Percentiles rank a stretch among this genome's conserved stretches.
phyloP scores from a whole-genome alignment of 2,888 invertebrate genomes.

The Tineola bisselliella region DNA sequence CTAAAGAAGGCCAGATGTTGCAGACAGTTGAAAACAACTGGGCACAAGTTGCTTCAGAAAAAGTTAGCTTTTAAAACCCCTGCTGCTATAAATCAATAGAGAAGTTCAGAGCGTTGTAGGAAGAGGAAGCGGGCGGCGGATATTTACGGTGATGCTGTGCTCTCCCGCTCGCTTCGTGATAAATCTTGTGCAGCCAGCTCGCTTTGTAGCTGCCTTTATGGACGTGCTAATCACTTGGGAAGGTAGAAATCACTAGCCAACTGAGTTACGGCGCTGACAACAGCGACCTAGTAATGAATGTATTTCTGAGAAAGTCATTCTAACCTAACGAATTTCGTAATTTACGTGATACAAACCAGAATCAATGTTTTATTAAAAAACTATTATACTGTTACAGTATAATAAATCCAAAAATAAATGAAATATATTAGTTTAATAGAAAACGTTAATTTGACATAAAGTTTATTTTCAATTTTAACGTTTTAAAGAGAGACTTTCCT shows the following conservation, averaged over 20 bases:
- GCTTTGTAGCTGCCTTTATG: slow-evolving; percentile 46
- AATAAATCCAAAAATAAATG: too few species aligned
- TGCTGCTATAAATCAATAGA: slow-evolving; percentile 57
- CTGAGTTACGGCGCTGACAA: slow-evolving; percentile 19
- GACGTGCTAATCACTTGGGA: slow-evolving; percentile 37
- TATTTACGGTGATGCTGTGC: slow-evolving; percentile 53
- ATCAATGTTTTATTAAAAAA: background rate
- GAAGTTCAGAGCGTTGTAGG: slow-evolving; percentile 27
- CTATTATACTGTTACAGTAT: background rate
- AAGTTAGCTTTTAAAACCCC: slow-evolving; percentile 60
- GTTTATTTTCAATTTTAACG: too few species aligned
- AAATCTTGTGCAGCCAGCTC: slow-evolving; percentile 37
- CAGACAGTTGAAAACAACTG: slow-evolving; percentile 61
- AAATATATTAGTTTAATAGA: too few species aligned
- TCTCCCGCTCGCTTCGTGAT: slow-evolving; percentile 35
- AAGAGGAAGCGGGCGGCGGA: slow-evolving; percentile 48
- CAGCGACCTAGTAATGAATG: background rate
- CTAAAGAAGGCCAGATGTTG: slow-evolving; percentile 57
- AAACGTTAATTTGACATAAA: too few species aligned
- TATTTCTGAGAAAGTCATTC: background rate
- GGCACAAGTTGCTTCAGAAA: slow-evolving; percentile 54
- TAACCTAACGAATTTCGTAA: background rate
- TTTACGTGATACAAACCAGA: background rate
- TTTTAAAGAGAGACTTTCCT: too few species aligned
- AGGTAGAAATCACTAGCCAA: slow-evolving; percentile 18